These are phyloP conservation scores for Protobothrops mucrosquamatus DNA, from an alignment of 2,113 vertebrate species.

Conservation along the genomic window DNA sequence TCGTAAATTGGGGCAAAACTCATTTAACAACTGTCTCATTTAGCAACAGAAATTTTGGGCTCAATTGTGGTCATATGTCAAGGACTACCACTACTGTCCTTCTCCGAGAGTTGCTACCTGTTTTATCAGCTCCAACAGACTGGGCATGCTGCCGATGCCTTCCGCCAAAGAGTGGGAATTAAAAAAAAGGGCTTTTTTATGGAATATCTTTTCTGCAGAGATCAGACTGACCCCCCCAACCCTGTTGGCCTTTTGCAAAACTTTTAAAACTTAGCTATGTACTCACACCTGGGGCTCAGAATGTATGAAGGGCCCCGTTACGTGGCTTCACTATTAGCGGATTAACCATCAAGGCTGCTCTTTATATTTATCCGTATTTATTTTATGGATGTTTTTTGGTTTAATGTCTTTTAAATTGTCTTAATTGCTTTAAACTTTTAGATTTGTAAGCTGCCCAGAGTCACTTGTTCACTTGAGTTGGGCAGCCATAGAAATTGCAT, in stretches of 20 bases:
- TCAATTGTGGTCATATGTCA: no score
- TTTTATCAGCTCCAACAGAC: no score
- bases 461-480: background rate
- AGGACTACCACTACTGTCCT: no score
- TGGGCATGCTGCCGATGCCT: no score
- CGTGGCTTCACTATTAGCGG: background rate
- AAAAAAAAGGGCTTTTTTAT: no score
- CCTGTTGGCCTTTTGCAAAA: background rate
- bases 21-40: no score
- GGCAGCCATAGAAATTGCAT: background rate
- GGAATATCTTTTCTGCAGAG: background rate
- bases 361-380: background rate
- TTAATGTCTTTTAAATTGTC: background rate
- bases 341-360: background rate
- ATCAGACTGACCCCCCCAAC: background rate
- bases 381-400: background rate
- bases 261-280: background rate
- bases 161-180: no score
- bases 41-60: no score
- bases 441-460: background rate
- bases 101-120: no score
- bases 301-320: background rate
- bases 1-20: no score
- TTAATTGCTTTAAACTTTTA: background rate
- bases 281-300: background rate